These are phyloP conservation scores for Monopis laevigella DNA, from an alignment of 2,888 invertebrate species.

Conservation along the genomic window DNA sequence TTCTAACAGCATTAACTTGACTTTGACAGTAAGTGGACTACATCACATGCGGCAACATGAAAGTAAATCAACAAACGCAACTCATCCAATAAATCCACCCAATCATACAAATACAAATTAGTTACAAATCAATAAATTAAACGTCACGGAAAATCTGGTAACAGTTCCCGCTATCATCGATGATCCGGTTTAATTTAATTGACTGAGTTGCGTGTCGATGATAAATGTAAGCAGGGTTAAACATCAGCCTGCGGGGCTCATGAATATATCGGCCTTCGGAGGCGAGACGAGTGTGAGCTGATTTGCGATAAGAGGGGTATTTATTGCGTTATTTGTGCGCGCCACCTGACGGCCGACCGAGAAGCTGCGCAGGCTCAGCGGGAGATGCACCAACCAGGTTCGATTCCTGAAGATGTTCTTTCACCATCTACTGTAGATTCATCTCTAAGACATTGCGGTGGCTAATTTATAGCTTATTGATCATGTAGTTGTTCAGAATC, in stretches of 20 bases:
- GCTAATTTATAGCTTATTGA: too few species aligned
- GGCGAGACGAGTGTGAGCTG: slow-evolving; percentile 40
- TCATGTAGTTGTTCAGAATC: too few species aligned
- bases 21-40: too few species aligned
- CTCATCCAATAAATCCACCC: slow-evolving; percentile 25
- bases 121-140: slow-evolving; percentile 52
- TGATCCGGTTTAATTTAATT: slow-evolving; percentile 61
- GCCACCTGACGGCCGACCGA: slow-evolving; percentile 34
- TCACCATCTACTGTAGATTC: too few species aligned
- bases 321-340: slow-evolving; percentile 59
- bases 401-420: too few species aligned
- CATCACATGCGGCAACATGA: slow-evolving; percentile 26
- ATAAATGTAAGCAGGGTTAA: slow-evolving; percentile 60
- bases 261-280: slow-evolving; percentile 58
- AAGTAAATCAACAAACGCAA: slow-evolving; percentile 14
- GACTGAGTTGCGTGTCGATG: slow-evolving; percentile 55
- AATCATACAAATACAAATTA: slow-evolving; percentile 46
- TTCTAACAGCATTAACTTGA: too few species aligned
- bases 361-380: not conserved
- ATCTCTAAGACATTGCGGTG: too few species aligned
- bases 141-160: slow-evolving; percentile 38
- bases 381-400: slow-evolving; percentile 1
- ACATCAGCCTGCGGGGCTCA: slow-evolving; percentile 46
- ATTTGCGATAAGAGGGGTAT: slow-evolving; percentile 63
- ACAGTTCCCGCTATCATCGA: slow-evolving; percentile 53